Percentiles rank a stretch among this genome's conserved stretches.
Evolutionary conservation across 2,888 invertebrate genomes (phyloP).

Genomic region (Ectemnius lituratus): DNA sequence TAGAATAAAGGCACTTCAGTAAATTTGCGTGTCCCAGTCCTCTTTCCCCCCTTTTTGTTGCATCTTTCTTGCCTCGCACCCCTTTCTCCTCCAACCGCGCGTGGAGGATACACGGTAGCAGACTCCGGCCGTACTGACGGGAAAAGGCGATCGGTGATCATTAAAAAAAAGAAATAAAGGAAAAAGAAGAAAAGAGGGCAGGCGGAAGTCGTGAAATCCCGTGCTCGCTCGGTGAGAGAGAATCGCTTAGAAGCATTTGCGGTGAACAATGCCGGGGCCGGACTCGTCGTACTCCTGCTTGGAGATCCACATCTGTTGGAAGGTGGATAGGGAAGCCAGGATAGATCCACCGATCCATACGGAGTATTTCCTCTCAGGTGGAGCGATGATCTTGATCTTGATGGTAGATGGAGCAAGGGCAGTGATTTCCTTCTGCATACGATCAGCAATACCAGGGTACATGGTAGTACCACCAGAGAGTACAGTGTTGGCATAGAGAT

Average conservation of each 20-base stretch:
- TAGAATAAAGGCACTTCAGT: constrained; percentile 75
- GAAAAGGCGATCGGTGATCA: constrained; percentile 25
- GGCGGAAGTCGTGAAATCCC: constrained; percentile 32
- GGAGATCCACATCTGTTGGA: constrained; percentile 97
- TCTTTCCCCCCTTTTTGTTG: constrained; percentile 29
- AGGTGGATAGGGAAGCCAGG: constrained; percentile 92
- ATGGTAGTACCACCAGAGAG: constrained; percentile 96
- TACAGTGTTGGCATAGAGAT: constrained; percentile 94
- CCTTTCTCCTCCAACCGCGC: constrained; percentile 14
- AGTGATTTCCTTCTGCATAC: constrained; percentile 98
- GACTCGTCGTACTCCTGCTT: constrained; percentile 99
- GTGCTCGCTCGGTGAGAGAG: constrained; percentile 74
- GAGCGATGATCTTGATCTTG: constrained; percentile 97
- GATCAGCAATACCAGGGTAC: constrained; percentile 97
- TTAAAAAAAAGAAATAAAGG: constrained; percentile 24
- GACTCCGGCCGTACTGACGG: constrained; percentile 1
- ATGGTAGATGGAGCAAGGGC: constrained; percentile 94
- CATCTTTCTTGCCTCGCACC: constrained; percentile 46
- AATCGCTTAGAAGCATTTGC: constrained; percentile 93
- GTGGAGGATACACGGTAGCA: not conserved
- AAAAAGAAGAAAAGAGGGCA: constrained; percentile 45
- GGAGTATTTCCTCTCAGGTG: constrained; percentile 97
- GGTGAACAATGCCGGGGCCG: constrained; percentile 96
- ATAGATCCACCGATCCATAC: constrained; percentile 99
- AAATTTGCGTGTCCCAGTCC: constrained; percentile 54